Percentiles rank a stretch among this genome's conserved stretches.
phyloP scores from a whole-genome alignment of 2,797 vertebrate species.

The Myotis pilosus region DNA sequence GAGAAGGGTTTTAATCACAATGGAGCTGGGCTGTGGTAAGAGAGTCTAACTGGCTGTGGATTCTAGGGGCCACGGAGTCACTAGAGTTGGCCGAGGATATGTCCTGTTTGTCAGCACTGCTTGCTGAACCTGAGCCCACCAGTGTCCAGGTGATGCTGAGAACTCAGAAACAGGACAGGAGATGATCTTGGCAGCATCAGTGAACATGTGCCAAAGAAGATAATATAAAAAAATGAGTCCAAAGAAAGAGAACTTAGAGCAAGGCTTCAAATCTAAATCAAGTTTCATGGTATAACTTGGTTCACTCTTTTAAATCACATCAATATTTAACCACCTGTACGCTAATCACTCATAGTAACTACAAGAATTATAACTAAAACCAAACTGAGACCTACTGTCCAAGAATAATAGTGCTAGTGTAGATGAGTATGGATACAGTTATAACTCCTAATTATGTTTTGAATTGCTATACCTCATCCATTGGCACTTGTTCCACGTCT shows the following conservation, averaged over 20 bases:
- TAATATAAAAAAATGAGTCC: neutral
- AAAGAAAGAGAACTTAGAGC: conserved; percentile 27
- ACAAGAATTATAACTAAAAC: neutral
- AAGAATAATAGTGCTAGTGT: neutral
- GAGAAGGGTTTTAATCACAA: neutral
- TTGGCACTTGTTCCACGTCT: neutral
- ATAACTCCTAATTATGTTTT: neutral
- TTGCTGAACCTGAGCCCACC: neutral
- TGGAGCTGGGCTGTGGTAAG: neutral
- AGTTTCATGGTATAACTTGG: neutral
- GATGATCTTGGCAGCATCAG: conserved; percentile 7
- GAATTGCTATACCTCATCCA: neutral
- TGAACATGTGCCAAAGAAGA: conserved; percentile 7
- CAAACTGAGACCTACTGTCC: neutral
- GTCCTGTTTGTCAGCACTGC: neutral
- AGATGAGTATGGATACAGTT: neutral
- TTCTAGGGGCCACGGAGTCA: neutral
- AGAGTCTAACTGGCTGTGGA: neutral
- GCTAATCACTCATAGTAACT: neutral
- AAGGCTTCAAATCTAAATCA: conserved; percentile 19
- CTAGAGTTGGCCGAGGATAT: neutral
- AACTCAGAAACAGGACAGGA: conserved; percentile 20
- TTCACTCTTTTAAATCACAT: neutral
- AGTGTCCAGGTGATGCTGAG: conserved; percentile 15
- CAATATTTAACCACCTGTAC: neutral